These are phyloP conservation scores for Tonatia bakeri DNA, from an alignment of 2,113 vertebrate genomes.

Conservation along the genomic window DNA sequence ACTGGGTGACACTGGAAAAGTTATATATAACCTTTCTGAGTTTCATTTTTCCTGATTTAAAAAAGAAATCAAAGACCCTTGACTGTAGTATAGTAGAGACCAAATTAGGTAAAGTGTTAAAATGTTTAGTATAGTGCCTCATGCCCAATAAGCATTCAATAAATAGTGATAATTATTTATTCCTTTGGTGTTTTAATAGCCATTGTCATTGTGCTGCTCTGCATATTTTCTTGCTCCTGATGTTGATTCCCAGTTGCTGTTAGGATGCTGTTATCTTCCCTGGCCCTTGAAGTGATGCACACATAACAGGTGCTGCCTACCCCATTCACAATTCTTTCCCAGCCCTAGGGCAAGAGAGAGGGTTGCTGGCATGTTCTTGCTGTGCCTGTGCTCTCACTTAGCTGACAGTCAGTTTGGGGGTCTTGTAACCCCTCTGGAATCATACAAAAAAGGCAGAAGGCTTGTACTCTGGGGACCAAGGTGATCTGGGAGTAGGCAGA, in stretches of 20 bases:
- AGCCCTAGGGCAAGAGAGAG: not conserved
- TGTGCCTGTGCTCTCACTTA: not conserved
- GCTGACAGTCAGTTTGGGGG: not conserved
- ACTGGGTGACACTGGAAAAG: not conserved
- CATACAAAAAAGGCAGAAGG: not conserved
- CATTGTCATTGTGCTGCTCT: not conserved
- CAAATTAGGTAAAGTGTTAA: not conserved
- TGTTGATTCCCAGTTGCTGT: not conserved
- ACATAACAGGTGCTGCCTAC: not conserved
- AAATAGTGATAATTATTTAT: not conserved
- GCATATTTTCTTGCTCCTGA: not conserved
- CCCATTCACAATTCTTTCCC: not conserved
- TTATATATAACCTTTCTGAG: not conserved
- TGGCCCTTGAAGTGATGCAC: fast-evolving
- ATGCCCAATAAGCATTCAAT: not conserved
- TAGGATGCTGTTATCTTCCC: not conserved
- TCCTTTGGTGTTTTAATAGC: not conserved
- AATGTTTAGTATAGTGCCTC: not conserved
- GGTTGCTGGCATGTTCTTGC: not conserved
- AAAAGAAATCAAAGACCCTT: not conserved
- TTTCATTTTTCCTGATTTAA: not conserved
- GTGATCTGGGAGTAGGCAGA: not conserved
- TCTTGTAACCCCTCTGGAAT: not conserved
- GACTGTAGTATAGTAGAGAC: not conserved
- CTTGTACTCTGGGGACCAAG: not conserved